phyloP scores from a whole-genome alignment of 2,888 invertebrate genomes.

The Bombylius major region DNA sequence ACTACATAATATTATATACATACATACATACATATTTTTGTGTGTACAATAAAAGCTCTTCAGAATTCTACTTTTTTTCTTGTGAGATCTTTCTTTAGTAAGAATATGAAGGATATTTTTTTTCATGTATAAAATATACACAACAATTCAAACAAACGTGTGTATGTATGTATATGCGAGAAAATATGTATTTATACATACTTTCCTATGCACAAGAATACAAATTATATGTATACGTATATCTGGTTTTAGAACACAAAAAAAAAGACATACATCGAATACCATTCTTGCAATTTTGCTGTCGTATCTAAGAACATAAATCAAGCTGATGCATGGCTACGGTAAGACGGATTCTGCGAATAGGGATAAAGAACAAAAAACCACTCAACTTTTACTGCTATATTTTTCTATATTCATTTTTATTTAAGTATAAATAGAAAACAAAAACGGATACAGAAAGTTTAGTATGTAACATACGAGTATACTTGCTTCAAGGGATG shows the following conservation, averaged over 20 bases:
- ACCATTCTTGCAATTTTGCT: slow-evolving; percentile 19
- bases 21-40: background rate
- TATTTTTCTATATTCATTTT: no score
- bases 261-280: slow-evolving; percentile 8
- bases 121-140: no score
- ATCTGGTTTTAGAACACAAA: background rate
- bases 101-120: no score
- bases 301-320: slow-evolving; percentile 18
- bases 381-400: background rate
- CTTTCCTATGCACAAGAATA: background rate
- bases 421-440: no score
- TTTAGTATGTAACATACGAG: no score
- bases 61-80: no score
- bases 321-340: slow-evolving; percentile 20
- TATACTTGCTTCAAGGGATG: no score
- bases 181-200: slow-evolving; percentile 1
- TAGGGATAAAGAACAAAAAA: slow-evolving; percentile 4
- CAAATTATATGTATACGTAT: background rate
- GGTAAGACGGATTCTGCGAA: slow-evolving; percentile 18
- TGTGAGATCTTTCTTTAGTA: no score
- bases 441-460: no score
- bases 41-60: no score
- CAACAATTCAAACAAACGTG: no score
- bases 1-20: background rate
- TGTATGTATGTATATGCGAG: background rate